Evolutionary conservation across 2,113 vertebrate genomes (phyloP).

Genomic region (Odontesthes bonariensis): DNA sequence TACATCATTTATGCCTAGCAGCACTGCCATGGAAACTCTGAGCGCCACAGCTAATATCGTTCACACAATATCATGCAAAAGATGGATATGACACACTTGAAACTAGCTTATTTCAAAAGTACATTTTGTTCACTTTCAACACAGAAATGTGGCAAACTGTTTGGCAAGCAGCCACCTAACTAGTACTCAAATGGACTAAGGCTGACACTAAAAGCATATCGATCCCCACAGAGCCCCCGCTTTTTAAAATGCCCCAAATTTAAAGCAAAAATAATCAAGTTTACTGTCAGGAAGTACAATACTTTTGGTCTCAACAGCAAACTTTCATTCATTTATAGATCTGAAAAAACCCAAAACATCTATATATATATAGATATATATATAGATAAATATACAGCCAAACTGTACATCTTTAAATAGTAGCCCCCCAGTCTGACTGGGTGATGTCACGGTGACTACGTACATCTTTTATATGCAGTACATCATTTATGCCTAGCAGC

Average conservation of each 20-base stretch:
- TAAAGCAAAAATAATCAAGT: too few species aligned
- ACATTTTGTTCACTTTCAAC: too few species aligned
- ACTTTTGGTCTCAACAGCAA: too few species aligned
- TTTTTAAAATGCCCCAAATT: not conserved
- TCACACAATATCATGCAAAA: slow-evolving; percentile 36
- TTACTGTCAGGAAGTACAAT: too few species aligned
- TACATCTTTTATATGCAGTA: not conserved
- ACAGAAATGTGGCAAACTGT: too few species aligned
- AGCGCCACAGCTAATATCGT: not conserved
- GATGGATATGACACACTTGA: not conserved
- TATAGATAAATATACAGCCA: not conserved
- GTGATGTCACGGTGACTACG: not conserved
- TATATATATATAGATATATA: too few species aligned
- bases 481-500: not conserved
- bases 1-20: not conserved
- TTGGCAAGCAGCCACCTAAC: too few species aligned
- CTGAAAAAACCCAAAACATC: not conserved
- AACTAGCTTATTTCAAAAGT: too few species aligned
- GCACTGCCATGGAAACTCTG: slow-evolving; percentile 34
- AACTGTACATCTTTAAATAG: not conserved
- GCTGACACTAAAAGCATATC: not conserved
- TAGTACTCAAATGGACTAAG: not conserved
- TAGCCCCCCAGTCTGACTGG: not conserved
- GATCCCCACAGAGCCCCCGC: too few species aligned
- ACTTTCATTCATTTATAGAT: too few species aligned